Evolutionary conservation across 2,113 vertebrate genomes (phyloP), one percentile per base, ranked within the genome.

Genomic region (Protomyctophum bolini): DNA sequence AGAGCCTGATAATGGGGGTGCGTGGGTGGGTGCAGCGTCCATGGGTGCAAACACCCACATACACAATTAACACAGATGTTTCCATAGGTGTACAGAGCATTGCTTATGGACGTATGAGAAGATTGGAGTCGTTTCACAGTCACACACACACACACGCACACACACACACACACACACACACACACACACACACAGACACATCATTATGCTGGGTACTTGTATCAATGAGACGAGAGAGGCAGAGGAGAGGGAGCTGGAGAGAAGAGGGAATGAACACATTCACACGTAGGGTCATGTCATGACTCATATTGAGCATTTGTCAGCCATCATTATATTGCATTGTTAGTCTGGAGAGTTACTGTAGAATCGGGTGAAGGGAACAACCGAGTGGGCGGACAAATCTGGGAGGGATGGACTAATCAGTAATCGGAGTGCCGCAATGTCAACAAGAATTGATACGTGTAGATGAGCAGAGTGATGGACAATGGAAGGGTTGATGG

Each of bases 81-180:
- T 60, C 3, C 33, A 41, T 41, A 41, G 33, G 33, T 41, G 33
- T 41, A 41, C 33, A 41, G 33, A 41, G 33, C 5, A 41, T 41
- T 41, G 33, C 33, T 41, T 41, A 6, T 41, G 33, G 33, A 41
- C 3, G 33, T 41, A 41, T 41, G 33, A 41, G 33, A 41, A 41
- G 58, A 60, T 60, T 41, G 33, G 58, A 60, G 45, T 60, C n/a
- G 11, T 12, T 41, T 60, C 33, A 60, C 12, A 60, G n/a, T 45
- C 58, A 45, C 33, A 45, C 4, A 6, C 29, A 45, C 10, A 10
- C 45, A 41, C 33, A 6, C 45, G 33, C 58, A 45, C 58, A 60
- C 58, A 60, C 58, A 29, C 58, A 60, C 50, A 49, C 48, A 49
- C 48, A 49, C 48, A 48, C 47, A 48, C 47, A 49, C 48, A 57